A percentile compares a stretch with the other conserved stretches of the same genome.
Evolutionary conservation across 2,797 vertebrate species (phyloP).

Genomic region (Dallia pectoralis): DNA sequence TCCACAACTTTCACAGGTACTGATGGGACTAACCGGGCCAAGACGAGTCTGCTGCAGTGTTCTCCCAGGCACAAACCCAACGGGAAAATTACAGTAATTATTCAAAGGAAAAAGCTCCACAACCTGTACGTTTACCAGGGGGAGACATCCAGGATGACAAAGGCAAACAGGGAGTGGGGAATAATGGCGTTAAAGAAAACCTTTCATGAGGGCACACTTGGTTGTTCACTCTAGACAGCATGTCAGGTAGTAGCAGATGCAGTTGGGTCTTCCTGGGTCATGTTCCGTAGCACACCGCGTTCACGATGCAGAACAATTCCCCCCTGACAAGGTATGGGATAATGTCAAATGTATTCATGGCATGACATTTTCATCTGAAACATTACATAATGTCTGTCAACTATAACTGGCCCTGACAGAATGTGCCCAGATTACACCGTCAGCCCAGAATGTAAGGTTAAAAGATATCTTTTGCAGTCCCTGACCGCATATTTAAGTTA

Average conservation of each 20-base stretch:
- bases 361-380: not conserved
- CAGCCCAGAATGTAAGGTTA: no score
- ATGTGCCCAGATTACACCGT: not conserved
- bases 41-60: not conserved
- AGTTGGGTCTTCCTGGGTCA: not conserved
- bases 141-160: not conserved
- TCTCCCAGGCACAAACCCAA: not conserved
- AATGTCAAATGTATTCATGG: not conserved
- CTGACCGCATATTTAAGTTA: not conserved
- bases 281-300: not conserved
- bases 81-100: conserved; percentile 6
- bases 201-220: not conserved
- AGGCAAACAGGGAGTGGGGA: not conserved
- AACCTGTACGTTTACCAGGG: not conserved
- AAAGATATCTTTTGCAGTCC: not conserved
- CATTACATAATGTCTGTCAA: not conserved
- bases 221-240: not conserved
- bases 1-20: not conserved
- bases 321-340: not conserved
- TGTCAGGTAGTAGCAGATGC: not conserved
- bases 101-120: not conserved
- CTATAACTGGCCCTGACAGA: not conserved
- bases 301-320: not conserved
- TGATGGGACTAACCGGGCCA: not conserved
- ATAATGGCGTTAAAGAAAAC: conserved; percentile 5